Conservation (phyloP, 2,113 vertebrate genomes). For the Arothron firmamentum region DNA sequence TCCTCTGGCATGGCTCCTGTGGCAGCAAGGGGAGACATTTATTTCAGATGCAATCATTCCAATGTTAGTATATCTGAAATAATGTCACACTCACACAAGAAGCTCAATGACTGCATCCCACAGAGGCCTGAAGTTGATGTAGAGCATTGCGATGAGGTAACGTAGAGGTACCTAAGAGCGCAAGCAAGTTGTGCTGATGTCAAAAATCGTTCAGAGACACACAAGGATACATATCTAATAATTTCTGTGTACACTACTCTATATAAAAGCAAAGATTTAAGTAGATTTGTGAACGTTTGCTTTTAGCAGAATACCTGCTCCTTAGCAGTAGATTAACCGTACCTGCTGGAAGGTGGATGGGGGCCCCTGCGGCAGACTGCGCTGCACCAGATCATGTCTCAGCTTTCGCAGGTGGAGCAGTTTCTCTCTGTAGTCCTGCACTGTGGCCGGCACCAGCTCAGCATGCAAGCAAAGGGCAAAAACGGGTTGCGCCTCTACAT, state of each 20-base stretch:
- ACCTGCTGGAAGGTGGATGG: constrained; percentile 80
- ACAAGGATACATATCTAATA: no score
- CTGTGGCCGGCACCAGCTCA: constrained; percentile 87
- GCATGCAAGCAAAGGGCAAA: constrained; percentile 86
- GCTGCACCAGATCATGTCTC: constrained; percentile 83
- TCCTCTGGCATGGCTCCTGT: constrained; percentile 86
- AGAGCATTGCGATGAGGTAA: constrained; percentile 92
- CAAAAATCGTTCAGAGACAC: no score
- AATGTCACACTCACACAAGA: constrained; percentile 79
- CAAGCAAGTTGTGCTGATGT: background rate
- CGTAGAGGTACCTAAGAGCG: constrained; percentile 84
- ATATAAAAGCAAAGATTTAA: background rate
- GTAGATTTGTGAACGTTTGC: no score
- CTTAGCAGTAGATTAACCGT: background rate
- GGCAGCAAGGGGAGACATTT: background rate
- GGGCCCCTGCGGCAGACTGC: constrained; percentile 71
- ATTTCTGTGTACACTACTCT: no score
- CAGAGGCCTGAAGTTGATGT: constrained; percentile 90
- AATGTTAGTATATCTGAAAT: background rate
- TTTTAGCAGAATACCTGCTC: background rate
- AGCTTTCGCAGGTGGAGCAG: constrained; percentile 90
- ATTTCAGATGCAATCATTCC: background rate
- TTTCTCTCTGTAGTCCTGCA: constrained; percentile 94
- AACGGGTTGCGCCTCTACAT: constrained; percentile 71
- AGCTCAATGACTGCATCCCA: constrained; percentile 94